These are phyloP conservation scores for Amphipyra tragopoginis DNA, from an alignment of 2,888 invertebrate species.

Conservation along the genomic window DNA sequence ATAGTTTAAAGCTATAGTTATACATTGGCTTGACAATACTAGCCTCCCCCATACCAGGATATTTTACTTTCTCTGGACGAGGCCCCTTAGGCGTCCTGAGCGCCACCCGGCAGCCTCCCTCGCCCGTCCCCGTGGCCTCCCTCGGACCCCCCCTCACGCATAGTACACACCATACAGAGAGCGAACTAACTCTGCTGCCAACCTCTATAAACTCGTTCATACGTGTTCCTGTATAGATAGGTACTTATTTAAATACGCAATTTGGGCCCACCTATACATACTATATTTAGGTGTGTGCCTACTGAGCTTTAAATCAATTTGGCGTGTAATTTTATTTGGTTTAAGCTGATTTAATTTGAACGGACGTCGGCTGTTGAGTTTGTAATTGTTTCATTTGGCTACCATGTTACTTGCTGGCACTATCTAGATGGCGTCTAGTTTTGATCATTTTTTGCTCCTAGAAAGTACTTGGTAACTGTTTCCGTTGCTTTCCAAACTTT, in stretches of 20 bases:
- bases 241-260: slow-evolving; percentile 87
- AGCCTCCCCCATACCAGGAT: slow-evolving; percentile 89
- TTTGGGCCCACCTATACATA: slow-evolving; percentile 78
- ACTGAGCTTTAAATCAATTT: slow-evolving; percentile 80
- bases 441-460: neutral
- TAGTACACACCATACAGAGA: slow-evolving; percentile 87
- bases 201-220: slow-evolving; percentile 84
- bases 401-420: slow-evolving; percentile 22
- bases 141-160: slow-evolving; percentile 79
- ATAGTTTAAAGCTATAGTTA: slow-evolving; percentile 89
- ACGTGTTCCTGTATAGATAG: slow-evolving; percentile 79
- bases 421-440: slow-evolving; percentile 1
- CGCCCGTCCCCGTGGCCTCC: slow-evolving; percentile 64
- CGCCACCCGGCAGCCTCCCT: slow-evolving; percentile 69
- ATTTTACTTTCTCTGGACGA: slow-evolving; percentile 90
- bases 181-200: slow-evolving; percentile 87
- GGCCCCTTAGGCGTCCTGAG: slow-evolving; percentile 84
- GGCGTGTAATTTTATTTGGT: slow-evolving; percentile 76
- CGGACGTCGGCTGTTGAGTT: slow-evolving; percentile 57
- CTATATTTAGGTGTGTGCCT: slow-evolving; percentile 52
- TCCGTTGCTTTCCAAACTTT: neutral
- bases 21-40: slow-evolving; percentile 89
- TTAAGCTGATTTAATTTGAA: slow-evolving; percentile 73
- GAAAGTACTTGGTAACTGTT: neutral
- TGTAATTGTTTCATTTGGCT: slow-evolving; percentile 44